phyloP scores from a whole-genome alignment of 2,113 vertebrate species.

The Centropus unirufus region DNA sequence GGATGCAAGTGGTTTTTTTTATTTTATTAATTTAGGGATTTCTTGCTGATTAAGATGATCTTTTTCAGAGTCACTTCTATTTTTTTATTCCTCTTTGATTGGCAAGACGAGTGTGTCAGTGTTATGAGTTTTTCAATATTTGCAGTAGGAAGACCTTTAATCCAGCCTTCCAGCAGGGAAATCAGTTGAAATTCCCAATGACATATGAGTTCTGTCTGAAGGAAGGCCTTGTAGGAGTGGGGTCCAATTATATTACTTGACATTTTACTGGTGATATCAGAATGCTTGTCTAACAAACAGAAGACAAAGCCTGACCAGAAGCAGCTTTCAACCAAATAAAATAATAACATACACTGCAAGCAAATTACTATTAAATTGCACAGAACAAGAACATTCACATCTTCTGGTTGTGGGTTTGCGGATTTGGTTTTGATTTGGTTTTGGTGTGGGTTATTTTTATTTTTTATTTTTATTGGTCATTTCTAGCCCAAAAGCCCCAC shows the following conservation, averaged over 20 bases:
- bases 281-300: constrained; percentile 58
- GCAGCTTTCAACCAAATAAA: constrained; percentile 49
- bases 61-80: not conserved
- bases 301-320: constrained; percentile 34
- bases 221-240: constrained; percentile 31
- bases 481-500: not conserved
- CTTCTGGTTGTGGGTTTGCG: not conserved
- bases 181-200: constrained; percentile 57
- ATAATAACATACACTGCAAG: not conserved
- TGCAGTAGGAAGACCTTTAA: constrained; percentile 56
- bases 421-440: not conserved
- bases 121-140: constrained; percentile 62
- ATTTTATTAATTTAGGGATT: constrained; percentile 26
- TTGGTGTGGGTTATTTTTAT: not conserved
- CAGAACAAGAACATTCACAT: not conserved
- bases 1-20: not conserved
- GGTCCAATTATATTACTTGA: constrained; percentile 62
- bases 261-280: constrained; percentile 59
- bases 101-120: constrained; percentile 29
- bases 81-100: constrained; percentile 46
- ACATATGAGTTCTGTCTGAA: constrained; percentile 37
- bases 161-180: constrained; percentile 55
- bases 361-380: not conserved
- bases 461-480: not conserved
- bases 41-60: not conserved